Percentiles rank a stretch among this genome's conserved stretches.
Evolutionary conservation across 2,113 vertebrate species (phyloP).

Genomic region (Calyptommatus sinebrachiatus): DNA sequence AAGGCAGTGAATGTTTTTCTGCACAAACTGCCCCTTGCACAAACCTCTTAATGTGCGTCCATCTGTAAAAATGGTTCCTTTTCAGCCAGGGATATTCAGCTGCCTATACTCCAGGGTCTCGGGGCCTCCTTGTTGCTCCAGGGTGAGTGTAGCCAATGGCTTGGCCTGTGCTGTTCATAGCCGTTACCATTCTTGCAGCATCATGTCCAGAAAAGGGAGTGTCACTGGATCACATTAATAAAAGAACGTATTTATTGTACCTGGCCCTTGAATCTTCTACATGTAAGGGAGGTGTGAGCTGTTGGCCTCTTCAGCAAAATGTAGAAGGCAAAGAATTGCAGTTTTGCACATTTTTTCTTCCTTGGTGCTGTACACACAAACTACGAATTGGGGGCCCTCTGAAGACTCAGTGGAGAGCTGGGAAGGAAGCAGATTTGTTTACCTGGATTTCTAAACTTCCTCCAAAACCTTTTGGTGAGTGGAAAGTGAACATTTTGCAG

Average conservation of each 20-base stretch:
- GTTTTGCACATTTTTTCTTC: not conserved
- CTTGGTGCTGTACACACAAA: too few relatives aligned
- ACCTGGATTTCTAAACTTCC: too few relatives aligned
- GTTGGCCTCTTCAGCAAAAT: not conserved
- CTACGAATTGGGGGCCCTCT: not conserved
- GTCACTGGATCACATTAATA: conserved; percentile 68
- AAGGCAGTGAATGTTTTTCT: not conserved
- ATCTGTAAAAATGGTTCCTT: conserved; percentile 26
- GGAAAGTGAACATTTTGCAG: too few relatives aligned
- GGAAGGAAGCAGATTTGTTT: not conserved
- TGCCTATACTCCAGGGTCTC: conserved; percentile 60
- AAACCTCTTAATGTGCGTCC: conserved; percentile 38
- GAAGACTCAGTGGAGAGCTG: not conserved
- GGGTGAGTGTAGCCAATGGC: conserved; percentile 54
- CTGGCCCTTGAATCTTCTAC: not conserved
- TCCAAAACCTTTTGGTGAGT: too few relatives aligned
- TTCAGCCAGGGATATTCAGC: conserved; percentile 36
- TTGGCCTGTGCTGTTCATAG: conserved; percentile 37
- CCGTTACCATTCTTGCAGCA: conserved; percentile 59
- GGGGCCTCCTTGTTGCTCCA: conserved; percentile 57
- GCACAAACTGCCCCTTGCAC: conserved; percentile 23
- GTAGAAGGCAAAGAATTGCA: too few relatives aligned
- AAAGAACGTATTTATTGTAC: conserved; percentile 62
- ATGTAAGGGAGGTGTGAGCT: not conserved
- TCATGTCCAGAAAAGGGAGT: conserved; percentile 58